Percentiles rank a stretch among this genome's conserved stretches.
Conservation (phyloP, 2,797 vertebrate genomes). For the Spinus olivaceus region DNA sequence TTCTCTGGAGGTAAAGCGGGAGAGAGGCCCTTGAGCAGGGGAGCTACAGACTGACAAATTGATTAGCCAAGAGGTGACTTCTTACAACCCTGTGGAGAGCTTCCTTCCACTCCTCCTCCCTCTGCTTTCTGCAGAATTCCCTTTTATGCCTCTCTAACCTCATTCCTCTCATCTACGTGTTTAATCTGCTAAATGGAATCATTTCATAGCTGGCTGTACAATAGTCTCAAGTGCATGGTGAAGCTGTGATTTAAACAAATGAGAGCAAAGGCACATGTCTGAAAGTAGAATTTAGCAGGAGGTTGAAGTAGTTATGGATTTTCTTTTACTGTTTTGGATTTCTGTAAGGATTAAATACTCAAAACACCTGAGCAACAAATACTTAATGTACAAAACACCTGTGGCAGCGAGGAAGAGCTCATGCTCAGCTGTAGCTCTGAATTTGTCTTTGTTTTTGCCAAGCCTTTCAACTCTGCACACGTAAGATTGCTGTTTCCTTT, state of each 20-base stretch:
- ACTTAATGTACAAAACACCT: not conserved
- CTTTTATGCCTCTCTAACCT: not conserved
- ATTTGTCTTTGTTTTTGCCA: not conserved
- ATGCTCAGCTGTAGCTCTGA: not conserved
- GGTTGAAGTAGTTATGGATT: not conserved
- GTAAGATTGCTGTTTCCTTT: not conserved
- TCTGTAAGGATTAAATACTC: not conserved
- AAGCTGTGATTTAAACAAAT: not conserved
- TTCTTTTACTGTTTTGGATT: not conserved
- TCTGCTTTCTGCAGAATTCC: not conserved
- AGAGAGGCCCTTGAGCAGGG: not conserved
- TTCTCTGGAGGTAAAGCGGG: not conserved
- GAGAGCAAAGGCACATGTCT: not conserved
- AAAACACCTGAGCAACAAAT: not conserved
- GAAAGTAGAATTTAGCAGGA: not conserved
- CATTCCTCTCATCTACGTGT: not conserved
- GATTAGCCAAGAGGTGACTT: not conserved
- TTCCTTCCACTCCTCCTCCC: not conserved
- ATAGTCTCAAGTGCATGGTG: not conserved
- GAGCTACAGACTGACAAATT: not conserved
- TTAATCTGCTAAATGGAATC: not conserved
- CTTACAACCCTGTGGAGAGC: not conserved
- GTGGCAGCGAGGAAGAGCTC: not conserved
- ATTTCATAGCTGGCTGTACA: not conserved
- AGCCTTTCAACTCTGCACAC: not conserved